These are phyloP conservation scores for Paraescarpia echinospica DNA, from an alignment of 1,140 invertebrate species.

Conservation along the genomic window DNA sequence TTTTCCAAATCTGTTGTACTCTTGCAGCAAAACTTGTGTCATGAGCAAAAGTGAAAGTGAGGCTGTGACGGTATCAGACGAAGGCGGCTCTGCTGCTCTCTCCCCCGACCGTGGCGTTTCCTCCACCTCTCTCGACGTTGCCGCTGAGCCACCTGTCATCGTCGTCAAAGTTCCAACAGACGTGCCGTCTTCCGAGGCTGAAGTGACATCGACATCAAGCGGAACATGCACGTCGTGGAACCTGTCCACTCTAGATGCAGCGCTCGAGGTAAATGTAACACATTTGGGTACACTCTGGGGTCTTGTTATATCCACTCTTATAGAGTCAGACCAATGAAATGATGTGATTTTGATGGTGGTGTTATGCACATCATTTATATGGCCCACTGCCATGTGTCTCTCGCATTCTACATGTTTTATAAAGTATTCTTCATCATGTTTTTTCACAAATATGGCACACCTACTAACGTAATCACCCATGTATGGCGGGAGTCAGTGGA, in stretches of 20 bases:
- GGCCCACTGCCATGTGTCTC: too few relatives aligned
- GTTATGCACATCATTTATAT: too few relatives aligned
- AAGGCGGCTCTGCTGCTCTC: not conserved
- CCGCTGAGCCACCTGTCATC: not conserved
- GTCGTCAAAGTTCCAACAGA: not conserved
- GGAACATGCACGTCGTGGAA: not conserved
- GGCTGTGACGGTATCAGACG: not conserved
- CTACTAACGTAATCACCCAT: too few relatives aligned
- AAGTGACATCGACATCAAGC: not conserved
- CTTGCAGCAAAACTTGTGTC: not conserved
- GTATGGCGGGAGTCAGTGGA: too few relatives aligned
- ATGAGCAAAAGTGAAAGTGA: slow-evolving; percentile 2
- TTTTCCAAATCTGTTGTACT: not conserved
- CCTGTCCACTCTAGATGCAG: not conserved
- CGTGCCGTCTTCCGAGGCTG: not conserved
- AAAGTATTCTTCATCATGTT: too few relatives aligned
- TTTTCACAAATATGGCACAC: too few relatives aligned
- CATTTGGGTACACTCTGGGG: too few relatives aligned
- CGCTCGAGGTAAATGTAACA: not conserved
- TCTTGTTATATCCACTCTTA: too few relatives aligned
- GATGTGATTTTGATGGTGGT: too few relatives aligned
- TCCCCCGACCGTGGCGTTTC: not conserved
- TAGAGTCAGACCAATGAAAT: too few relatives aligned
- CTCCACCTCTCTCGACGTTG: not conserved
- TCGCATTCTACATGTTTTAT: too few relatives aligned